These are phyloP conservation scores for Acipenser oxyrinchus DNA, from an alignment of 2,797 vertebrate species.

Conservation along the genomic window DNA sequence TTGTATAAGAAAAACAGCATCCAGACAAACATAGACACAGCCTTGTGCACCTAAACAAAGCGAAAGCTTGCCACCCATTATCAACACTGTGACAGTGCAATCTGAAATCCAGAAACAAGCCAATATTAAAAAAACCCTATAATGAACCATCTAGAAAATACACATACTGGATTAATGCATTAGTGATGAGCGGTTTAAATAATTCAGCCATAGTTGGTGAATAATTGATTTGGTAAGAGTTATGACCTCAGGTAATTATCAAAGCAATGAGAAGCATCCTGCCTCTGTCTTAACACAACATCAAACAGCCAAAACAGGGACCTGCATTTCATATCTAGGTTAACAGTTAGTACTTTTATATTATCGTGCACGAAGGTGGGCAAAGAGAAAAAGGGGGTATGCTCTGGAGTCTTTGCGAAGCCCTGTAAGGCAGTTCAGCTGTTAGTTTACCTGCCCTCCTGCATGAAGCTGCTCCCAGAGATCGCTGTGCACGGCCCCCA, in stretches of 20 bases:
- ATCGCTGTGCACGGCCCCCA: constrained; percentile 82
- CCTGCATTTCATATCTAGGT: too few relatives aligned
- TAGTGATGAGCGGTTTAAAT: constrained; percentile 19
- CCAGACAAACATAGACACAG: not conserved
- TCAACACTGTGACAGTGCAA: too few relatives aligned
- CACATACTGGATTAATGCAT: constrained; percentile 11
- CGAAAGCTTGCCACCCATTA: not conserved
- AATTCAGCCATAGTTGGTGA: constrained; percentile 15
- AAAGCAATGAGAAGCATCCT: too few relatives aligned
- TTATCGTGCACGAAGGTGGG: too few relatives aligned
- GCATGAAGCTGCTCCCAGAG: constrained; percentile 91
- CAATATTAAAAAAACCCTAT: constrained; percentile 18
- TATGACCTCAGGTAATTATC: not conserved
- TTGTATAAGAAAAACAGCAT: too few relatives aligned
- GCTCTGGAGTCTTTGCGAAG: too few relatives aligned
- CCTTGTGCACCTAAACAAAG: not conserved
- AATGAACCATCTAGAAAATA: too few relatives aligned
- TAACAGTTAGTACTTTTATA: too few relatives aligned
- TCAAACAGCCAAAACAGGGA: not conserved
- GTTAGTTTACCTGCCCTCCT: constrained; percentile 72
- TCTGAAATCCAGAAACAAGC: too few relatives aligned
- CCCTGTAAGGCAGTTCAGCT: not conserved
- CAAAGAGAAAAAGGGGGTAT: too few relatives aligned
- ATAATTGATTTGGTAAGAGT: constrained; percentile 23
- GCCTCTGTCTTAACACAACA: not conserved